Evolutionary conservation across 2,888 invertebrate species (phyloP), one percentile per base, ranked within the genome.

Genomic region (Labia minor): DNA sequence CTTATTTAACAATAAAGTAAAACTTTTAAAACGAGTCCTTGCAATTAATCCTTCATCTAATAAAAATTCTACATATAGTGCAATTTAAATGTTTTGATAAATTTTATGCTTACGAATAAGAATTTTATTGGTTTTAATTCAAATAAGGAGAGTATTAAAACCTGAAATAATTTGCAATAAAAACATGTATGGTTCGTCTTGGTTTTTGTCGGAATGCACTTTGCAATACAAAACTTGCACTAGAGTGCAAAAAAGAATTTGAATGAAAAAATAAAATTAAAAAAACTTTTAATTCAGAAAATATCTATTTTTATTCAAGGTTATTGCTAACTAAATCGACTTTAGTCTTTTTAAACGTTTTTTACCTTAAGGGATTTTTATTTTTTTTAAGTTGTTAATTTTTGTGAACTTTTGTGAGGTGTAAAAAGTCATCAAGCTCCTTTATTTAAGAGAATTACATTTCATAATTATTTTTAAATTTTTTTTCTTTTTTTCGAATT

Each of bases 1-100:
- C n/a, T 49, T 49, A 49, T 14, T 49, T 49, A 16, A 49, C 49
- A 8, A 49, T 49, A 49, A 49, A 49, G 49, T 49, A 49, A 49
- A 49, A 49, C 49, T 49, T 49, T 49, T 49, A 49, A 49, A 49
- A 49, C 49, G 49, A 49, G 49, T 49, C 49, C 49, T 49, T 49
- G 49, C 49, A 49, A 49, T 49, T 49, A 49, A 49, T 49, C n/a
- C 49, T 49, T 49, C 3, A 2, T 14, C 4, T 49, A 49, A 49
- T 49, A 49, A 49, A 49, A 49, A 49, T 49, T 49, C 49, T n/a
- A 14, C 49, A 49, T n/a, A 49, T 49, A 49, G n/a, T 49, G 49
- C 49, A 49, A 49, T 49, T 49, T 49, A 49, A 49, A 49, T 49
- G 49, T 49, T 49, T 49, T 49, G 49, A 49, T 49, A 49, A 49